Evolutionary conservation across 1,140 invertebrate species (phyloP).

Genomic region (Atta cephalotes): DNA sequence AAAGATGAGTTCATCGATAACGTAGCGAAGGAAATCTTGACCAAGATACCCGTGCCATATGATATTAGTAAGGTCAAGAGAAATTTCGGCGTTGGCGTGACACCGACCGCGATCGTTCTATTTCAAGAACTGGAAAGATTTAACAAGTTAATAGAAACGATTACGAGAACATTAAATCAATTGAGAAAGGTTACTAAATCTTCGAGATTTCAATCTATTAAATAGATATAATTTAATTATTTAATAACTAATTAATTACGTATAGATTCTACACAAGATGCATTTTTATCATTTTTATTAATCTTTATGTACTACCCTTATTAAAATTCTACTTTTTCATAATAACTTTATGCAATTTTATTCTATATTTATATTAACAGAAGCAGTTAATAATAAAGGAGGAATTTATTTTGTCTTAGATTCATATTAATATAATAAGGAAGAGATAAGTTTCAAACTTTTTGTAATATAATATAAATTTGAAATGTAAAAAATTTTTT

Average conservation of each 20-base stretch:
- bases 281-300: background rate
- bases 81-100: constrained; percentile 91
- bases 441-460: background rate
- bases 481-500: too few relatives aligned
- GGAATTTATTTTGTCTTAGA: too few relatives aligned
- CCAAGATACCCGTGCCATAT: constrained; percentile 91
- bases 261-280: background rate
- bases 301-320: background rate
- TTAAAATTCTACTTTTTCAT: background rate
- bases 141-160: constrained; percentile 92
- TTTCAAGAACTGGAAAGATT: constrained; percentile 96
- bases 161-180: constrained; percentile 90
- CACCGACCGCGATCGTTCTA: constrained; percentile 94
- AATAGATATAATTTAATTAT: constrained; percentile 1
- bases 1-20: constrained; percentile 94
- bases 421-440: background rate
- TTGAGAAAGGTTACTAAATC: constrained; percentile 89
- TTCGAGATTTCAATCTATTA: background rate
- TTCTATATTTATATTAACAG: background rate
- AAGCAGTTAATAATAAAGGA: too few relatives aligned
- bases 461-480: background rate
- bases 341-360: background rate
- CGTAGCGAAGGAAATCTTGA: constrained; percentile 91
- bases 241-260: background rate
- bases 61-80: constrained; percentile 93